These are phyloP conservation scores for Phrynocephalus versicolor DNA, from an alignment of 2,113 vertebrate genomes.

Conservation along the genomic window DNA sequence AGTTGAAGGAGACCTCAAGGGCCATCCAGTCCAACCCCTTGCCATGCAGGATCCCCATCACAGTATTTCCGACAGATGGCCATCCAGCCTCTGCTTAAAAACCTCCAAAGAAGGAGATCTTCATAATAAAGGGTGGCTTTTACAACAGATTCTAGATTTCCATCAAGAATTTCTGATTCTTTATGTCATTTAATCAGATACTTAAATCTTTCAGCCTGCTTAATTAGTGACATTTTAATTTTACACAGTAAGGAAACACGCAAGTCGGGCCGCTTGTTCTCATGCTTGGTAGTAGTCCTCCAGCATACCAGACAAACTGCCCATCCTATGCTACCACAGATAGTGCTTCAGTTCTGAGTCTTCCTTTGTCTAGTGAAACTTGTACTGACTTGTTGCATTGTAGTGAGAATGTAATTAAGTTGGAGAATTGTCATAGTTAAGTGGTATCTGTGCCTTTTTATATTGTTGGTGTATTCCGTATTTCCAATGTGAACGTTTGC, in stretches of 20 bases:
- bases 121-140: slow-evolving; percentile 36
- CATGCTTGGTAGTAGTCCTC: not conserved
- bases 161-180: no score
- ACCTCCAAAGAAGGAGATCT: no score
- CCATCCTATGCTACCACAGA: not conserved
- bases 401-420: no score
- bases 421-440: not conserved
- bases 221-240: slow-evolving; percentile 43
- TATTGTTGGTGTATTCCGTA: not conserved
- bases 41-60: no score
- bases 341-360: not conserved
- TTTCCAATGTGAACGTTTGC: not conserved
- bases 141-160: slow-evolving; percentile 44
- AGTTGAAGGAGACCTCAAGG: no score
- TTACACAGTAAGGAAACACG: slow-evolving; percentile 46
- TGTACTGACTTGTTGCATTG: not conserved
- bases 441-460: not conserved
- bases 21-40: no score
- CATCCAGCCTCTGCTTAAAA: no score
- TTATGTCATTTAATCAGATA: not conserved
- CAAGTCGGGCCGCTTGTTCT: not conserved
- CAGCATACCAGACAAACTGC: not conserved
- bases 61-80: no score
- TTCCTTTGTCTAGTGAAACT: not conserved
- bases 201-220: slow-evolving; percentile 52